phyloP scores from a whole-genome alignment of 2,113 vertebrate genomes.

The Atrichornis clamosus region DNA sequence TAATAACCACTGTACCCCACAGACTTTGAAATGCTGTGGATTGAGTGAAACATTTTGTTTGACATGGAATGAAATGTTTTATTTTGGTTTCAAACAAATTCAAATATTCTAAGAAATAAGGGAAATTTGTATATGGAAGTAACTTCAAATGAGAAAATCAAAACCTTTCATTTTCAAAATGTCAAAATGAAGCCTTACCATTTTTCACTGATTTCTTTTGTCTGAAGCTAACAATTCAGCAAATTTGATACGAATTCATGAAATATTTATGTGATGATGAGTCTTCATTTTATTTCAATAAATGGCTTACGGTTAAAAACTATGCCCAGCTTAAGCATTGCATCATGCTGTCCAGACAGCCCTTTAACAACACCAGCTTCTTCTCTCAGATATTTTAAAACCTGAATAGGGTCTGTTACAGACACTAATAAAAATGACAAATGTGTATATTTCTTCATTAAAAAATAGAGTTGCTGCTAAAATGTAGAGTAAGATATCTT shows the following conservation, averaged over 20 bases:
- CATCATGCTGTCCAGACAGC: not conserved
- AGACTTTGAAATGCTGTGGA: not conserved
- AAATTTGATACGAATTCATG: constrained; percentile 48
- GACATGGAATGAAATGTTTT: not conserved
- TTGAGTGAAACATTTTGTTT: constrained; percentile 26
- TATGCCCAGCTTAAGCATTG: not conserved
- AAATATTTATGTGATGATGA: constrained; percentile 59
- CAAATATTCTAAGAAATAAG: constrained; percentile 31
- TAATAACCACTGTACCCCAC: not conserved
- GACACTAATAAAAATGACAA: constrained; percentile 34
- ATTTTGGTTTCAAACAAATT: constrained; percentile 49
- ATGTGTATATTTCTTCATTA: constrained; percentile 20
- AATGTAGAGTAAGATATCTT: not conserved
- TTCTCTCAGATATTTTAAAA: not conserved
- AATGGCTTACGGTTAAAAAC: constrained; percentile 17
- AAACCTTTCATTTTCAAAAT: constrained; percentile 61
- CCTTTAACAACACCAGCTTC: not conserved
- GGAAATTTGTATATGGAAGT: constrained; percentile 33
- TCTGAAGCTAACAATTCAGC: constrained; percentile 59
- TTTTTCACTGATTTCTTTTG: constrained; percentile 65
- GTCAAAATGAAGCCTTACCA: constrained; percentile 46
- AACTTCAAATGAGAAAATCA: constrained; percentile 53
- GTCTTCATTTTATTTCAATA: constrained; percentile 42
- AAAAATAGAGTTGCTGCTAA: constrained; percentile 22
- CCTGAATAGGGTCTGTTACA: not conserved